Conservation (phyloP, 2,888 invertebrate species). For the Epicampocera succincta region DNA sequence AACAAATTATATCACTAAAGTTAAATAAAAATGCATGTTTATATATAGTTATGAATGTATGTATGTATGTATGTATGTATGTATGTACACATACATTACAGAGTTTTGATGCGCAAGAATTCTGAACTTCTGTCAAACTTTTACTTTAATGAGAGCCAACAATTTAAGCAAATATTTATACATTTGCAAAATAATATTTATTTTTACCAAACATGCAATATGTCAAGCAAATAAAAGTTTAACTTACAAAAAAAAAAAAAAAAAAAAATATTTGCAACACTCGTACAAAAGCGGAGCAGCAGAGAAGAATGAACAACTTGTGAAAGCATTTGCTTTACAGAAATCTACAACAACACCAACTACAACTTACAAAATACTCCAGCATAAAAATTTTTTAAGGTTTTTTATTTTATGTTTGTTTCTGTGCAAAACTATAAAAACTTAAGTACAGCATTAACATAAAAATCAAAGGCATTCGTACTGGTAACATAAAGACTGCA, state of each 20-base stretch:
- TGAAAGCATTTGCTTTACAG: conserved; percentile 37
- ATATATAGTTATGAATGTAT: too few species aligned
- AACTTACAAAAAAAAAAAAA: too few species aligned
- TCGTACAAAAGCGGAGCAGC: background rate
- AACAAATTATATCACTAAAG: too few species aligned
- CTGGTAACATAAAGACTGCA: conserved; percentile 5
- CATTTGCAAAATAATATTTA: conserved; percentile 31
- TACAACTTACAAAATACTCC: background rate
- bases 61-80: too few species aligned
- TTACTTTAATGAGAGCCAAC: conserved; percentile 44
- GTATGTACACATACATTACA: too few species aligned
- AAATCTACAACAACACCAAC: background rate
- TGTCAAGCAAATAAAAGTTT: conserved; percentile 45
- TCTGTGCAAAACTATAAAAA: conserved; percentile 12
- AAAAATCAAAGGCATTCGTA: conserved; percentile 38
- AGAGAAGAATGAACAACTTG: conserved; percentile 14
- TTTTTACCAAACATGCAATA: conserved; percentile 52
- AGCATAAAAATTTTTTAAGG: background rate
- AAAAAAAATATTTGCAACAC: background rate
- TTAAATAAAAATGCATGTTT: too few species aligned
- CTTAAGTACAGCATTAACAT: conserved; percentile 21
- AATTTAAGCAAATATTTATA: conserved; percentile 44
- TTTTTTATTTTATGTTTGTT: conserved; percentile 22
- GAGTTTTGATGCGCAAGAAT: conserved; percentile 20
- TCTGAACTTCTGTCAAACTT: conserved; percentile 32